These are phyloP conservation scores for Trigoniulus corallinus DNA, from an alignment of 1,140 invertebrate species.

Conservation along the genomic window DNA sequence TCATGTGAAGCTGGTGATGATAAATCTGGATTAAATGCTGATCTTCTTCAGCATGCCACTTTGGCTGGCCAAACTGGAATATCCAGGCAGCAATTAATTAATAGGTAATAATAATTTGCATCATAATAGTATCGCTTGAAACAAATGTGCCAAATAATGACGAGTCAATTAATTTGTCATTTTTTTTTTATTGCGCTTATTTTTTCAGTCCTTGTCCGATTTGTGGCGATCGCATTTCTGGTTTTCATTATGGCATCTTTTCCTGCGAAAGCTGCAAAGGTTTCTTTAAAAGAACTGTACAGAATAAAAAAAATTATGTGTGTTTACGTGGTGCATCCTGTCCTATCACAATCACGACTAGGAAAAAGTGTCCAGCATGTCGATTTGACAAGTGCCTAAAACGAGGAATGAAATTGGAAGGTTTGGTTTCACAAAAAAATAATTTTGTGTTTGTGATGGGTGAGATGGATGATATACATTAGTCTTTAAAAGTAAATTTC, in stretches of 20 bases:
- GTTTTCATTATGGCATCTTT: conserved; percentile 91
- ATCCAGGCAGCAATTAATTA: conserved; percentile 63
- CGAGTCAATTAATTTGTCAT: conserved; percentile 1
- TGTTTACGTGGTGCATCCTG: conserved; percentile 80
- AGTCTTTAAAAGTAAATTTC: conserved; percentile 9
- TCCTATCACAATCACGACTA: conserved; percentile 69
- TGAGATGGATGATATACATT: no score
- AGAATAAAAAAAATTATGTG: conserved; percentile 92
- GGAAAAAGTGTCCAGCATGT: conserved; percentile 94
- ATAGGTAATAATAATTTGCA: conserved; percentile 29
- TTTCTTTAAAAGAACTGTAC: conserved; percentile 95
- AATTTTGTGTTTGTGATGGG: not conserved
- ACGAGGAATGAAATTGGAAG: conserved; percentile 93
- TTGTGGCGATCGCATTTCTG: conserved; percentile 86
- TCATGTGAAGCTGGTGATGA: conserved; percentile 19
- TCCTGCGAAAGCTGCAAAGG: conserved; percentile 95
- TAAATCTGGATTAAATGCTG: conserved; percentile 22
- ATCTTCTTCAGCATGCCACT: conserved; percentile 28
- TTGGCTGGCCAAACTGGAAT: conserved; percentile 51
- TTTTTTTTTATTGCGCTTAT: not conserved
- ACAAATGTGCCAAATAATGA: no score
- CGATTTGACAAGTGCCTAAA: conserved; percentile 91
- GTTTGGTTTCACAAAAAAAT: conserved; percentile 26
- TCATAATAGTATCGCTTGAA: not conserved
- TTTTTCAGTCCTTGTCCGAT: conserved; percentile 69